phyloP scores from a whole-genome alignment of 64 coral and sea anemone genomes.

The Platygyra sinensis region DNA sequence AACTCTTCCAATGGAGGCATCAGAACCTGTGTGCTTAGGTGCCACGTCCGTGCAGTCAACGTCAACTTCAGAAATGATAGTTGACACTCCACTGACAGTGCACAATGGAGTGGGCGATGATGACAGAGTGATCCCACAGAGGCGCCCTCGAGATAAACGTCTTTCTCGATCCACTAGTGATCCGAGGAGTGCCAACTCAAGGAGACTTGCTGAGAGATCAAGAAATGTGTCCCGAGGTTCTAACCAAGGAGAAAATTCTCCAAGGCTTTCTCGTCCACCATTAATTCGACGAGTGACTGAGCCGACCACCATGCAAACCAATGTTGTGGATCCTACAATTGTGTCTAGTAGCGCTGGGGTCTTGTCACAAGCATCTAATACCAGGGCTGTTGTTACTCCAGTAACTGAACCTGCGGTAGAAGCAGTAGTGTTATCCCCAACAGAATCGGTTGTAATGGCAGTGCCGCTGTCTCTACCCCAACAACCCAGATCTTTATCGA shows the following conservation, averaged over 20 bases:
- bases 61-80: conserved; percentile 47
- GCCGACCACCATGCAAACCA: neutral
- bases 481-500: neutral
- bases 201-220: conserved; percentile 14
- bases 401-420: neutral
- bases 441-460: conserved; percentile 63
- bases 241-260: conserved; percentile 3
- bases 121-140: neutral
- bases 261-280: neutral
- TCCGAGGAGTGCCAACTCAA: conserved; percentile 35
- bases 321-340: neutral
- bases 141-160: conserved; percentile 54
- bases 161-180: conserved; percentile 83
- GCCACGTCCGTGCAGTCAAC: conserved; percentile 43
- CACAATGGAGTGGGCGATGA: neutral
- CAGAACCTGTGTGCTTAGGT: conserved; percentile 77
- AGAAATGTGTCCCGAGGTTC: neutral
- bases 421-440: neutral
- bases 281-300: conserved; percentile 12
- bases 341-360: neutral
- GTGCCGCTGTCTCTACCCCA: conserved; percentile 52
- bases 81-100: conserved; percentile 14
- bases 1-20: conserved; percentile 73
- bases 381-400: neutral
- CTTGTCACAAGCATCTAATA: neutral